Evolutionary conservation across 2,113 vertebrate species (phyloP), one percentile per base, ranked within the genome.

Genomic region (Edolisoma coerulescens): DNA sequence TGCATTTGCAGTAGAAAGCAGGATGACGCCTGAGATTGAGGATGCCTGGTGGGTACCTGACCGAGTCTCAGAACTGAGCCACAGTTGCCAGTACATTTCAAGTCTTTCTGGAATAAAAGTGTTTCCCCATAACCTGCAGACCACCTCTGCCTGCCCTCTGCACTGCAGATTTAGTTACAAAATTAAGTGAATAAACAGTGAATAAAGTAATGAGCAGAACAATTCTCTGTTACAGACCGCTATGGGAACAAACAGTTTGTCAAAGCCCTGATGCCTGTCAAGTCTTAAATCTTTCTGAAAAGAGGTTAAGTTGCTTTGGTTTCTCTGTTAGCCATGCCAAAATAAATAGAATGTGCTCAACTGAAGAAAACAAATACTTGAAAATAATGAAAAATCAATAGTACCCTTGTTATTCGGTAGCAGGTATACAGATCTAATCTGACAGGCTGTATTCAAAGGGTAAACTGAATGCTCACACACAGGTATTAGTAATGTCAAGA

Each of bases 281-380:
- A 89, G 71, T 52, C 95, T 96, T 92, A 73, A 91, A 87, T 64
- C 75, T 82, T 61, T 92, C 79, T 90, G 80, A 73, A 87, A 91
- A 53, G 84, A 87, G 85, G 94, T 87, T 90, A 93, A 95, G 56
- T 75, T 68, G 61, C 84, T 53, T 84, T 95, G 84, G 12, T 95
- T 96, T 82, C 88, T 95, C 84, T 84, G 76, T 81, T 77, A 61
- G 54, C 84, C 41, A 44, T 93, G 67, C 89, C 96, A 87, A 89
- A 95, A 97, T 87, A 91, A 94, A 96, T 49, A 96, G 94, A 86
- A 91, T 95, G 92, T 84, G 60, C 90, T 87, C 61, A 77, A 94
- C 67, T 90, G 93, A 92, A 85, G 74, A 96, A 97, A 98, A 96
- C 83, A 97, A 95, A 95, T 94, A 95, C 91, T 97, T 93, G 84